phyloP scores from a whole-genome alignment of 2,113 vertebrate genomes.

The Lamprologus tigripictilis region DNA sequence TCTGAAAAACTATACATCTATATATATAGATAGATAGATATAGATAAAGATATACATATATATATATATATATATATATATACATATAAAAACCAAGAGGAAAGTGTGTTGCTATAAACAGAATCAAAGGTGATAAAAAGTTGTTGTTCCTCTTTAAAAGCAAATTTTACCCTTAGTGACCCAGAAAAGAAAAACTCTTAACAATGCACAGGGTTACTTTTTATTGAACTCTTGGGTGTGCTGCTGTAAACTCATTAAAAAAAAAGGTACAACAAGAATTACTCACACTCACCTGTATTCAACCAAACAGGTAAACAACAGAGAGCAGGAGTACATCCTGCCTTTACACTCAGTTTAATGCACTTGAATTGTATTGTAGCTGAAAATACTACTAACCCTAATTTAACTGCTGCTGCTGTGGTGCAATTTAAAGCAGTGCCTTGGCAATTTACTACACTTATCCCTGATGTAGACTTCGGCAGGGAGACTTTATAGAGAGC shows the following conservation, averaged over 20 bases:
- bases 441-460: not conserved
- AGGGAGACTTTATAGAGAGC: not conserved
- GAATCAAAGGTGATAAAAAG: not conserved
- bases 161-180: not conserved
- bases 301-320: slow-evolving; percentile 11
- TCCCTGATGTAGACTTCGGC: not conserved
- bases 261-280: not conserved
- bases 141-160: not conserved
- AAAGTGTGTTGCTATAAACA: not conserved
- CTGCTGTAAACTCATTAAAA: slow-evolving; percentile 29
- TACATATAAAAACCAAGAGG: not conserved
- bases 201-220: slow-evolving; percentile 16
- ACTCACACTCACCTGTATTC: slow-evolving; percentile 39
- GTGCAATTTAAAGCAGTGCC: slow-evolving; percentile 1
- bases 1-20: not conserved
- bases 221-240: not conserved
- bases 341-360: slow-evolving; percentile 30
- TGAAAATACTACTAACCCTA: not conserved
- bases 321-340: slow-evolving; percentile 6
- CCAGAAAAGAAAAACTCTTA: not conserved
- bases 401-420: slow-evolving; percentile 29
- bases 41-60: not conserved
- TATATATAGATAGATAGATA: not conserved
- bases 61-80: not conserved
- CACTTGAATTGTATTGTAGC: slow-evolving; percentile 32